These are phyloP conservation scores for Dendropsophus ebraccatus DNA, from an alignment of 2,113 vertebrate species.

Conservation along the genomic window DNA sequence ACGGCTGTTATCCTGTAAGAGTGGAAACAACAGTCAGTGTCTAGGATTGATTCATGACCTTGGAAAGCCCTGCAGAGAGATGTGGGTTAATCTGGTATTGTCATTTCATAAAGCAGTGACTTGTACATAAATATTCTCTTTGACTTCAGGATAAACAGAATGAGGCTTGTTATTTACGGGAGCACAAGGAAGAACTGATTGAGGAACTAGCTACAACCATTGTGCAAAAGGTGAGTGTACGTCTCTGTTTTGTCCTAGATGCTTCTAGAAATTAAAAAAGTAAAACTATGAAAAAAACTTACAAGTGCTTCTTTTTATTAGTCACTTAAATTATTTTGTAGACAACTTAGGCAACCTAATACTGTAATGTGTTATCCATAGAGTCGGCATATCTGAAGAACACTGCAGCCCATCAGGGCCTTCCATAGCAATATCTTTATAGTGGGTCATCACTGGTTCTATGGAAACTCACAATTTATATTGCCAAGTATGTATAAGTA, in stretches of 20 bases:
- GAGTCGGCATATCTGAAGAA: no score
- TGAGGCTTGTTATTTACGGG: slow-evolving; percentile 90
- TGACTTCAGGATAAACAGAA: slow-evolving; percentile 91
- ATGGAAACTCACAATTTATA: no score
- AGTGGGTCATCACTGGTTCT: no score
- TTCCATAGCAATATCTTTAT: no score
- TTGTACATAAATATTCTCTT: slow-evolving; percentile 3
- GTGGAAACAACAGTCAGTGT: neutral
- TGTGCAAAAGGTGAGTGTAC: slow-evolving; percentile 86
- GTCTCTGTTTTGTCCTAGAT: neutral
- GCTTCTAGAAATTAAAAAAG: neutral
- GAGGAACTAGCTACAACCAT: slow-evolving; percentile 95
- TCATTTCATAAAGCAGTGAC: slow-evolving; percentile 33
- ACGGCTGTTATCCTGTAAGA: neutral
- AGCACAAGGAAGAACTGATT: slow-evolving; percentile 94
- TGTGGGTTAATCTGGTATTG: slow-evolving; percentile 35
- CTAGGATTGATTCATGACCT: neutral
- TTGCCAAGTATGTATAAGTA: no score
- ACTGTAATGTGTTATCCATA: no score
- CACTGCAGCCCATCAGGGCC: no score
- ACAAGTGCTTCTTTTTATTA: neutral
- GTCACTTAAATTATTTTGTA: no score
- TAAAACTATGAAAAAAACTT: neutral
- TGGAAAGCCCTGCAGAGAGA: neutral
- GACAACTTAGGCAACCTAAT: no score